A percentile compares a stretch with the other conserved stretches of the same genome.
phyloP scores from a whole-genome alignment of 2,113 vertebrate genomes.

The Eptatretus burgeri region DNA sequence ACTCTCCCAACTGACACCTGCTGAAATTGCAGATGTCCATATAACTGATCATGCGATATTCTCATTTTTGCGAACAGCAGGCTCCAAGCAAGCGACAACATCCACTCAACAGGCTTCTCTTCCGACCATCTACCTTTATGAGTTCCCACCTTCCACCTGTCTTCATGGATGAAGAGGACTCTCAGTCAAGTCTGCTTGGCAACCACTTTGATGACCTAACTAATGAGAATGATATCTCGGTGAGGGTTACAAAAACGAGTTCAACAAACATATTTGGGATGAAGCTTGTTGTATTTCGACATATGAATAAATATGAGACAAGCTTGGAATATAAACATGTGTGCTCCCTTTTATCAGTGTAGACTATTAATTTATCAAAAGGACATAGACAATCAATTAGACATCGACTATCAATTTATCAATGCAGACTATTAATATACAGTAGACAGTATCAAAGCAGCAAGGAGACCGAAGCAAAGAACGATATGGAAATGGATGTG shows the following conservation, averaged over 20 bases:
- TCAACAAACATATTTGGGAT: not conserved
- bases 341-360: no score
- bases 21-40: no score
- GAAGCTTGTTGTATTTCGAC: not conserved
- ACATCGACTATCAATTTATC: no score
- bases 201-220: slow-evolving; percentile 26
- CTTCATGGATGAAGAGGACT: slow-evolving; percentile 86
- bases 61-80: slow-evolving; percentile 21
- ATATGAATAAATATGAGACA: not conserved
- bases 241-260: not conserved
- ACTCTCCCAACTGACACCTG: no score
- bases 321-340: not conserved
- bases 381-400: no score
- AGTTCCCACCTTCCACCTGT: slow-evolving; percentile 90
- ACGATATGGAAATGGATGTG: no score
- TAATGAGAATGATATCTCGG: slow-evolving; percentile 36
- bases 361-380: no score
- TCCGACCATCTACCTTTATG: slow-evolving; percentile 89
- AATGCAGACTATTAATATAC: no score
- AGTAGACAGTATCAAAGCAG: no score
- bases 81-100: slow-evolving; percentile 73
- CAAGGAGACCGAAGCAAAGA: no score
- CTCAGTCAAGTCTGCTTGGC: slow-evolving; percentile 32
- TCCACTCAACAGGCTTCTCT: slow-evolving; percentile 91
- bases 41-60: slow-evolving; percentile 7